These are phyloP conservation scores for Phyllostomus hastatus DNA, from an alignment of 2,113 vertebrate species.

Conservation along the genomic window DNA sequence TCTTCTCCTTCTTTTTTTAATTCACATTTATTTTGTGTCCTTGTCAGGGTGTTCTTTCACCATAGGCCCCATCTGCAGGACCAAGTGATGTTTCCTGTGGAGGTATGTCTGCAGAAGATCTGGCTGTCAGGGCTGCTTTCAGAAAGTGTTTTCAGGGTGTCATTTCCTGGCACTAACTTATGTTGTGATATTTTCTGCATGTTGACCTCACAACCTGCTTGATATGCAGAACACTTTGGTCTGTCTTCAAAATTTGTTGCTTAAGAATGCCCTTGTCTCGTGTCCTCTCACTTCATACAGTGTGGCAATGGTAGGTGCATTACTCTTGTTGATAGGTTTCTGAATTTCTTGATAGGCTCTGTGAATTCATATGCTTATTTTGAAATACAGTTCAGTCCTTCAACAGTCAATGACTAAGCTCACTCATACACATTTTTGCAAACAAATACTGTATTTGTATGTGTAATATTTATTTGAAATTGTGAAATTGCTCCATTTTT, in stretches of 20 bases:
- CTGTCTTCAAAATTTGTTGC: slow-evolving; percentile 51
- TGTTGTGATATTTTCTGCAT: slow-evolving; percentile 43
- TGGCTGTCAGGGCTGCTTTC: slow-evolving; percentile 27
- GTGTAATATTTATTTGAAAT: background rate
- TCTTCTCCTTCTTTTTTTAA: background rate
- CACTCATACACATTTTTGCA: background rate
- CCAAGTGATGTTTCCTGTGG: background rate
- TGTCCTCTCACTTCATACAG: background rate
- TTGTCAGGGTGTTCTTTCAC: slow-evolving; percentile 11
- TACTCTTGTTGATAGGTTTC: slow-evolving; percentile 50
- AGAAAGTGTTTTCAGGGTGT: slow-evolving; percentile 20
- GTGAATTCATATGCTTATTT: slow-evolving; percentile 39
- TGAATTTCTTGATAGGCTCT: slow-evolving; percentile 23
- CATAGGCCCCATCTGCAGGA: background rate
- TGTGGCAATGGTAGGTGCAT: background rate
- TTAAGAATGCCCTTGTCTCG: slow-evolving; percentile 44
- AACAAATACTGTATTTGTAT: background rate
- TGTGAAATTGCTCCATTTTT: background rate
- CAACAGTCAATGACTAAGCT: background rate
- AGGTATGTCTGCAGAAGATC: background rate
- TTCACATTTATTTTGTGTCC: background rate
- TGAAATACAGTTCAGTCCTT: background rate
- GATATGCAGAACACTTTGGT: slow-evolving; percentile 33
- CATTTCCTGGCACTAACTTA: background rate
- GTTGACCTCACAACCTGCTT: slow-evolving; percentile 55